Conservation (phyloP, 2,113 vertebrate genomes). For the Gymnobelideus leadbeateri region DNA sequence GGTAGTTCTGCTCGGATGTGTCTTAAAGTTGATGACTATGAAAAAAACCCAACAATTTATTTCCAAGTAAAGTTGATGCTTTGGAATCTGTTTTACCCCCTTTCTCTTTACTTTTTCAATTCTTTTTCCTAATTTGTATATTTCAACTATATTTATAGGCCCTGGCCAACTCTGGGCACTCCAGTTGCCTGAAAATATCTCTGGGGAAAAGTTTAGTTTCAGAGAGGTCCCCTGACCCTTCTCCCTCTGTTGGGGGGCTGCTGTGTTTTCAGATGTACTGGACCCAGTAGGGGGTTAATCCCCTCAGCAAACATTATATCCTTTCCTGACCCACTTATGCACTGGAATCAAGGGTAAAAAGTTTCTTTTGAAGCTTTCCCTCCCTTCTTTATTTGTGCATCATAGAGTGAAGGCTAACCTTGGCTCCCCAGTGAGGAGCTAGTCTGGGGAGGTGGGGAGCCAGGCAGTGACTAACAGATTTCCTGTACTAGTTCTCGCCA, state of each 20-base stretch:
- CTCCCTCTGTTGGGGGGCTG: constrained; percentile 65
- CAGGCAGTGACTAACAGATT: constrained; percentile 39
- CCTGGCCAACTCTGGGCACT: constrained; percentile 36
- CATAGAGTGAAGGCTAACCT: constrained; percentile 70
- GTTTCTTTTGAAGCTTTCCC: constrained; percentile 82
- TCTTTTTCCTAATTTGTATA: constrained; percentile 59
- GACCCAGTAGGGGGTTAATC: constrained; percentile 82
- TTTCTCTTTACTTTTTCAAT: not conserved
- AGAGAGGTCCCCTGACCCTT: constrained; percentile 71
- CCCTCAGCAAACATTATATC: constrained; percentile 85
- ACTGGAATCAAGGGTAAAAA: constrained; percentile 78
- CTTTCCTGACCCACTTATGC: constrained; percentile 77
- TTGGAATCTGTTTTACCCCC: not conserved
- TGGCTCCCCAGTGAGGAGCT: constrained; percentile 66
- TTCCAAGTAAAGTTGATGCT: not conserved
- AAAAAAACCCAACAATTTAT: not conserved
- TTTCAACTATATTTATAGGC: constrained; percentile 36
- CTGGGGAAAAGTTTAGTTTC: constrained; percentile 79
- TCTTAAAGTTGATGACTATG: not conserved
- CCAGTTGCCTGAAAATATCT: constrained; percentile 76
- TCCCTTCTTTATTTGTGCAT: constrained; percentile 53
- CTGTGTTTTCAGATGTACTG: constrained; percentile 73
- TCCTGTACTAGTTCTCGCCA: not conserved
- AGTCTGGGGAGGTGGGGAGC: constrained; percentile 57
- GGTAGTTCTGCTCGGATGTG: constrained; percentile 26